phyloP scores from a whole-genome alignment of 1,140 invertebrate species.

The Drosophila nigrodunni region DNA sequence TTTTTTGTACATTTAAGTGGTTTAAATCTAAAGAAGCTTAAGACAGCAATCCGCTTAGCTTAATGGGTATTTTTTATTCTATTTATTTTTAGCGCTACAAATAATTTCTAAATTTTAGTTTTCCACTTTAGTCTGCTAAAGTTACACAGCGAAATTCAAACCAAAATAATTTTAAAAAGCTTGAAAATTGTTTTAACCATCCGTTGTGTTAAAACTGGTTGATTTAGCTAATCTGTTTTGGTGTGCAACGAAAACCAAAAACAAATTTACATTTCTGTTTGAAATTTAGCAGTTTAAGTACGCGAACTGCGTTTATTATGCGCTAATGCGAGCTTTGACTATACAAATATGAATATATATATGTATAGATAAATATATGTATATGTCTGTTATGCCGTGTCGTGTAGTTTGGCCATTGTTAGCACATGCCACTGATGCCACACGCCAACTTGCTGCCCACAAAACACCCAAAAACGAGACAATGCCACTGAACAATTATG shows the following conservation, averaged over 20 bases:
- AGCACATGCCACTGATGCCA: conserved; percentile 26
- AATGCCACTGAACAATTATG: conserved; percentile 53
- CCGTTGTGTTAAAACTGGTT: background rate
- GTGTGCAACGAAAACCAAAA: background rate
- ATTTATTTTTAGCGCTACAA: no score
- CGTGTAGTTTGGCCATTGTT: conserved; percentile 36
- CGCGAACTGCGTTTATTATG: conserved; percentile 51
- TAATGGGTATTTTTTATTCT: no score
- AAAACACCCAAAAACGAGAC: conserved; percentile 6
- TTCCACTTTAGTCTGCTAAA: no score
- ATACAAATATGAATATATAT: conserved; percentile 12
- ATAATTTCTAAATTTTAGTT: no score
- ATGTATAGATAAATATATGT: conserved; percentile 5
- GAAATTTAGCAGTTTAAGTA: conserved; percentile 6
- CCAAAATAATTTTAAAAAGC: no score
- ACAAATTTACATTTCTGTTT: conserved; percentile 13
- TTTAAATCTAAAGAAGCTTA: no score
- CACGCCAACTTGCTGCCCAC: conserved; percentile 33
- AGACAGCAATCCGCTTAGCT: no score
- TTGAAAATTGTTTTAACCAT: background rate
- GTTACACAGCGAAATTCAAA: no score
- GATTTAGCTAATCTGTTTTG: background rate
- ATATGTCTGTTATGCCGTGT: conserved; percentile 8
- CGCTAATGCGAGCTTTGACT: conserved; percentile 76
- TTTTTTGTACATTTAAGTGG: no score